Conservation (phyloP, 2,113 vertebrate genomes). For the Psammodynastes pulverulentus region DNA sequence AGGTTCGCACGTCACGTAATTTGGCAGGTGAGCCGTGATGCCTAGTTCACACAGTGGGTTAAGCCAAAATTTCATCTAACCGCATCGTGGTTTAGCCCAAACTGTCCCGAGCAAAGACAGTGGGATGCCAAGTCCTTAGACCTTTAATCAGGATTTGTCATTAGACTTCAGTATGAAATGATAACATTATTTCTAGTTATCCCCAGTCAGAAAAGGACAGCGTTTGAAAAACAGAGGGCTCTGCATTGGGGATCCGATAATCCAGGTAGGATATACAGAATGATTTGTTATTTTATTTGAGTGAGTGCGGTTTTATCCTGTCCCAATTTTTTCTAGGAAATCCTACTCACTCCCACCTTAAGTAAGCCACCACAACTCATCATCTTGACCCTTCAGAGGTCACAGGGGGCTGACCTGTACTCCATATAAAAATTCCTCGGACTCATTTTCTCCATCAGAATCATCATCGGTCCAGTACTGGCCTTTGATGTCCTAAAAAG, state of each 20-base stretch:
- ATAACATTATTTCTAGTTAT: background rate
- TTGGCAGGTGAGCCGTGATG: background rate
- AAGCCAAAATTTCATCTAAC: background rate
- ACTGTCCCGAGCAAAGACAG: background rate
- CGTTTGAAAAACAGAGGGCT: background rate
- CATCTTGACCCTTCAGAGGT: fast-evolving
- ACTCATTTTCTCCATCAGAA: slow-evolving; percentile 97
- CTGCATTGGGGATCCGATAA: background rate
- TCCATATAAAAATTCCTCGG: slow-evolving; percentile 94
- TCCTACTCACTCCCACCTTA: background rate
- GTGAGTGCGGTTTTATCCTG: background rate
- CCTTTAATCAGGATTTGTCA: no score
- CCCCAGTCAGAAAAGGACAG: background rate
- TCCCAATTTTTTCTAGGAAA: background rate
- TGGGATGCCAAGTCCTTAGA: background rate
- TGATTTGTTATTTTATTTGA: background rate
- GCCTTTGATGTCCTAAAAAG: slow-evolving; percentile 90
- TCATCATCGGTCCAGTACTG: slow-evolving; percentile 99
- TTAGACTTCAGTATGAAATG: background rate
- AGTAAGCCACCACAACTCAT: no score
- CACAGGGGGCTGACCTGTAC: slow-evolving; percentile 83
- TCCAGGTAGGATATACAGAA: background rate
- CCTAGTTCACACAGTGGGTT: background rate
- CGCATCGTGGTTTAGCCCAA: background rate
- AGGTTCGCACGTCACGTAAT: background rate